Base-by-base conservation (phyloP, 2,888 invertebrate genomes). In the Geophilus truncorum region DNA sequence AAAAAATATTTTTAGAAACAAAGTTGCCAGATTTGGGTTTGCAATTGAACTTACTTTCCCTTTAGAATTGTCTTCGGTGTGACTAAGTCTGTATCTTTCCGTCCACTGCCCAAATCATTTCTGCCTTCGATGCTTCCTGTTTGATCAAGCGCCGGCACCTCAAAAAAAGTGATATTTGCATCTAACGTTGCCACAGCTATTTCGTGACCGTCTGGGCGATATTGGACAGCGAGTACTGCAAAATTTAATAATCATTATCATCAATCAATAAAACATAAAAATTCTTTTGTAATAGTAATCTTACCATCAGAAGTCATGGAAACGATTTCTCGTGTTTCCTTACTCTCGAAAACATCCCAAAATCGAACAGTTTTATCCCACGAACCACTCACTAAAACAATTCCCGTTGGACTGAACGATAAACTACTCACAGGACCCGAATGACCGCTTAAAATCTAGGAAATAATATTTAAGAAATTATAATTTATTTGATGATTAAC, bases 341-440 rank as follows among this genome's bases (percentile, higher is more conserved):
- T 93, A 84, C 89, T 91, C 85, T 95, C 94, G 57, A 97, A 91
- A 6, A 96, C 93, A 87, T 97, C 94, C 98, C 98, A 98, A 77
- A 98, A 88, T 84, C 92, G 90, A 2, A 98, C 89, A 0, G 95
- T 94, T 87, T 94, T 93, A 88, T 99, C 99, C 98, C 98, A 98
- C 25, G 97, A 96, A 2, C 92, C 93, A 0, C 97, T 96, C 0
- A 92, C 94, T 57, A 98, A 88, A 45, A 87, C 84, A 0, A 92
- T 89, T 0, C 91, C 86, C 7, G 88, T 89, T 0, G 95, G 94
- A 82, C 91, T 93, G 88, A 99, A 98, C 0, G 92, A 90, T 0
- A 99, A 86, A 81, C 92, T 90, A 76, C 93, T 91, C 1, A 99
- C 93, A 0, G 98, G 98, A 0, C 95, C 97, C 87, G 95, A 94